Percentiles rank a stretch among this genome's conserved stretches.
phyloP scores from a whole-genome alignment of 2,797 vertebrate genomes.

The Halcyon chelicuti region DNA sequence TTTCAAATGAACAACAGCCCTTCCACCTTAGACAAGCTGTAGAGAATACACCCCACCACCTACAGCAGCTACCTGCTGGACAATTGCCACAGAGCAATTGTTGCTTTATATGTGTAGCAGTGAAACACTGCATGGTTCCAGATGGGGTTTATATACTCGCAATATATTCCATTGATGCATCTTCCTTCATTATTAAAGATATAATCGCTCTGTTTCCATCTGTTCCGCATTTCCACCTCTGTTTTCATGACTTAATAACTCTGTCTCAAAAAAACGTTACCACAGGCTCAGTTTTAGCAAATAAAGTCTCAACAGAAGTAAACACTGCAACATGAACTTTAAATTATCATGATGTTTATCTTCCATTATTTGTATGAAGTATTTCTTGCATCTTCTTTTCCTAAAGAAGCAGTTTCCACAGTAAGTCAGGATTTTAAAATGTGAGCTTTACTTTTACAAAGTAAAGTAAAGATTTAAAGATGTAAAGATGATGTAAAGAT shows the following conservation, averaged over 20 bases:
- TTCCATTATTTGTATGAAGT: conserved; percentile 1
- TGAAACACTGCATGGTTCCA: background rate
- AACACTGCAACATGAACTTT: conserved; percentile 1
- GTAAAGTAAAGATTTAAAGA: background rate
- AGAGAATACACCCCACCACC: background rate
- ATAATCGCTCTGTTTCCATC: background rate
- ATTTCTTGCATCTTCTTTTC: background rate
- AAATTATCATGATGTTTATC: background rate
- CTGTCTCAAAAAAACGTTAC: background rate
- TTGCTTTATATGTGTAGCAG: background rate
- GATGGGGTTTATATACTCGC: background rate
- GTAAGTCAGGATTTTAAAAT: background rate
- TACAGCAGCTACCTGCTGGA: background rate
- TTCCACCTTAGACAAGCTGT: background rate
- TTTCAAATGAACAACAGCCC: background rate
- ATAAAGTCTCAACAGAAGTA: conserved; percentile 20
- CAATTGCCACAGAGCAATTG: background rate
- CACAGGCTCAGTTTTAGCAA: background rate
- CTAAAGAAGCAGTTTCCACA: background rate
- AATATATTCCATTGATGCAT: background rate
- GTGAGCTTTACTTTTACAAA: background rate
- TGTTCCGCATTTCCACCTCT: background rate
- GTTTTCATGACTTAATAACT: background rate
- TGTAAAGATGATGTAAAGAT: background rate
- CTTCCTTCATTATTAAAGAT: background rate